Evolutionary conservation across 1,140 invertebrate genomes (phyloP).

Genomic region (Papilio polytes): DNA sequence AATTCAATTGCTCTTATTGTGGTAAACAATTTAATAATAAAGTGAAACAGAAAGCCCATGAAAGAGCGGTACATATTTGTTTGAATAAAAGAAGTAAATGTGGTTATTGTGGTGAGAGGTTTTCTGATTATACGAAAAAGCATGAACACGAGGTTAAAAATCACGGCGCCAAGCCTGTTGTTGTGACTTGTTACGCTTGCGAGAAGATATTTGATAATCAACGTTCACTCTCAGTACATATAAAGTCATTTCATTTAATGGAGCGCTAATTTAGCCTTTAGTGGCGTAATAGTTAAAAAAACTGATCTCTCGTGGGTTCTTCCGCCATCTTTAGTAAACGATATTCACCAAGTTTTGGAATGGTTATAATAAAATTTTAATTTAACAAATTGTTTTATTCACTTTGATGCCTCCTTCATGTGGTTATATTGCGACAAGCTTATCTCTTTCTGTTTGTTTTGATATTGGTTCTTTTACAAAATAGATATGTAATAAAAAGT

Average conservation of each 20-base stretch:
- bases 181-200: constrained; percentile 64
- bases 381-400: too few species aligned
- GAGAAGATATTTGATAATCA: constrained; percentile 67
- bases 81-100: constrained; percentile 64
- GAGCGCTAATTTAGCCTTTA: constrained; percentile 37
- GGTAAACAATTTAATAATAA: constrained; percentile 61
- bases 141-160: constrained; percentile 63
- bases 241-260: constrained; percentile 60
- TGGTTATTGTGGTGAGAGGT: constrained; percentile 68
- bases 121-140: constrained; percentile 67
- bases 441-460: too few species aligned
- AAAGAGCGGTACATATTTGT: constrained; percentile 59
- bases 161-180: constrained; percentile 57
- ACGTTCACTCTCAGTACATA: constrained; percentile 60
- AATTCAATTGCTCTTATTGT: constrained; percentile 60
- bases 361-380: too few species aligned
- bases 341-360: too few species aligned
- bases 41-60: constrained; percentile 63
- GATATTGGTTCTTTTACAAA: too few species aligned
- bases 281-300: too few species aligned
- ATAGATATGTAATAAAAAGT: too few species aligned
- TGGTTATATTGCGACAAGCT: too few species aligned
- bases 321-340: too few species aligned
- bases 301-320: too few species aligned
- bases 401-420: too few species aligned